phyloP scores from a whole-genome alignment of 2,888 invertebrate genomes.

The Endomychus coccineus region DNA sequence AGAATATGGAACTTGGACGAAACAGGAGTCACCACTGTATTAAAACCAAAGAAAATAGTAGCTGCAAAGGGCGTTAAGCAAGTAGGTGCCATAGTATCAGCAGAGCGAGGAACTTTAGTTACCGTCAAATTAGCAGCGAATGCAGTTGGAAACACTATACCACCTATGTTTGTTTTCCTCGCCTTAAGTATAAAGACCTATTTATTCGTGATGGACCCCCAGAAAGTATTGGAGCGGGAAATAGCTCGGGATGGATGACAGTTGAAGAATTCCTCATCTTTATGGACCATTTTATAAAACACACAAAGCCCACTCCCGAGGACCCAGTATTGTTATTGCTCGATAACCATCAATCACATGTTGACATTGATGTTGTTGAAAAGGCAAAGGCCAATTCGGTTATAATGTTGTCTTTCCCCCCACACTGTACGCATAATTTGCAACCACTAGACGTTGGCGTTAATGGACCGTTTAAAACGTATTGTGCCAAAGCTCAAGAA shows the following conservation, averaged over 20 bases:
- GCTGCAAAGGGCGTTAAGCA: conserved; percentile 29
- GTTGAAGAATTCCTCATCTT: conserved; percentile 25
- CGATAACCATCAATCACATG: conserved; percentile 32
- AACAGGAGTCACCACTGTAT: conserved; percentile 25
- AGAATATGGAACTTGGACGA: no score
- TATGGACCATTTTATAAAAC: conserved; percentile 30
- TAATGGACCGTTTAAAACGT: conserved; percentile 22
- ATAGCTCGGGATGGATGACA: conserved; percentile 32
- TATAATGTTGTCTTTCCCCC: conserved; percentile 28
- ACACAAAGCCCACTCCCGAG: conserved; percentile 18
- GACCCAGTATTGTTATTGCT: conserved; percentile 28
- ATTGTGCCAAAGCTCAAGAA: conserved; percentile 8
- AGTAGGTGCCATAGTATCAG: conserved; percentile 23
- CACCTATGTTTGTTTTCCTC: conserved; percentile 29
- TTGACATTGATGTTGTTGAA: conserved; percentile 24
- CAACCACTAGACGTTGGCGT: conserved; percentile 25
- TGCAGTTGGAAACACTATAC: conserved; percentile 25
- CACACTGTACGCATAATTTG: conserved; percentile 25
- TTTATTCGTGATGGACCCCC: conserved; percentile 27
- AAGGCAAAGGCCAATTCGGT: conserved; percentile 25
- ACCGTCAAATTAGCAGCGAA: conserved; percentile 20
- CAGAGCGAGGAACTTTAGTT: conserved; percentile 21
- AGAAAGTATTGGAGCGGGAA: conserved; percentile 31
- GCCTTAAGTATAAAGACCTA: conserved; percentile 21
- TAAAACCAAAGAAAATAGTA: conserved; percentile 28